phyloP scores from a whole-genome alignment of 2,888 invertebrate species.

The Amaurobius ferox region DNA sequence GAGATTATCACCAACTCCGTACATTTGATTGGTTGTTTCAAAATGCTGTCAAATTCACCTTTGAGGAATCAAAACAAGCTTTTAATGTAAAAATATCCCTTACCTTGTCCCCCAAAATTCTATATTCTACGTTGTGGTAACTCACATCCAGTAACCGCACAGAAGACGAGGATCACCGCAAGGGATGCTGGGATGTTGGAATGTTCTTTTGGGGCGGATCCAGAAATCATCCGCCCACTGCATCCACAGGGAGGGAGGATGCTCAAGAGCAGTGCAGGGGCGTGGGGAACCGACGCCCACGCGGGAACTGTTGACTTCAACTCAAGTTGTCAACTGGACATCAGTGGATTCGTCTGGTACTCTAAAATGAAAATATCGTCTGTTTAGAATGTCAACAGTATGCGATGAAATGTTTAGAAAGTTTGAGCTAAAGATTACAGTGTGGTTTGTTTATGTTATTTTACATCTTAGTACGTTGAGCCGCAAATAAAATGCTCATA shows the following conservation, averaged over 20 bases:
- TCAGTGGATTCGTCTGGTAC: too few species aligned
- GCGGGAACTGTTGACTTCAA: not conserved
- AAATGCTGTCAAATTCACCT: not conserved
- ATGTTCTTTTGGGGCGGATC: slow-evolving; percentile 45
- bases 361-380: too few species aligned
- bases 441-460: too few species aligned
- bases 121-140: not conserved
- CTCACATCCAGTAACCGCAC: not conserved
- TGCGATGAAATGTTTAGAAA: too few species aligned
- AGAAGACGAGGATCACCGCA: slow-evolving; percentile 16
- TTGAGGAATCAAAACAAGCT: not conserved
- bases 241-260: slow-evolving; percentile 37
- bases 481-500: too few species aligned
- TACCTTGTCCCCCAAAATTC: not conserved
- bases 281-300: not conserved
- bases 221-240: slow-evolving; percentile 29
- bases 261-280: slow-evolving; percentile 30
- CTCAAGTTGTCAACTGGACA: not conserved
- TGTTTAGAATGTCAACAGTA: too few species aligned
- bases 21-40: too few species aligned
- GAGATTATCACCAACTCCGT: too few species aligned
- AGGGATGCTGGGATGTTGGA: slow-evolving; percentile 53
- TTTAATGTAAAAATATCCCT: not conserved
- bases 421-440: too few species aligned
- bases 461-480: too few species aligned